phyloP scores from a whole-genome alignment of 2,797 vertebrate species.

The Todus mexicanus region DNA sequence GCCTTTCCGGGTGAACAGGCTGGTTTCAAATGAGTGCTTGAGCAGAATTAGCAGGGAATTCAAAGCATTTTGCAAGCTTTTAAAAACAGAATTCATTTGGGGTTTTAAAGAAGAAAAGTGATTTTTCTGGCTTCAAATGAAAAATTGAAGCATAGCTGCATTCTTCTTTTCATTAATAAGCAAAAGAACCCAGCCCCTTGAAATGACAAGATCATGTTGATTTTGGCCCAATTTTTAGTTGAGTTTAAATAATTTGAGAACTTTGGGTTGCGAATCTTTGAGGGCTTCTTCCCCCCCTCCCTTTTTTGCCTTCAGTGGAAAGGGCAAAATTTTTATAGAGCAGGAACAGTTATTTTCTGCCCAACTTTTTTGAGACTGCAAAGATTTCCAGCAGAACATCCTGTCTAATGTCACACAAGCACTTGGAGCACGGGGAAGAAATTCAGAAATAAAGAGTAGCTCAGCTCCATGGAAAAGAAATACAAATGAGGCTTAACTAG shows the following conservation, averaged over 20 bases:
- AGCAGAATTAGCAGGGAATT: background rate
- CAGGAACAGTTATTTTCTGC: conserved; percentile 1
- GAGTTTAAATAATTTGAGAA: background rate
- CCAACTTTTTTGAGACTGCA: background rate
- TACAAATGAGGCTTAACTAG: background rate
- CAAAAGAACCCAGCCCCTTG: background rate
- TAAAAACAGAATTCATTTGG: background rate
- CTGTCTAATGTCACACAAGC: background rate
- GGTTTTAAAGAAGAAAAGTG: background rate
- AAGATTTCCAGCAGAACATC: background rate
- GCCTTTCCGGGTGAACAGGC: background rate
- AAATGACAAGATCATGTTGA: background rate
- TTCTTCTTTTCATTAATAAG: background rate
- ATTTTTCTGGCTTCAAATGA: background rate
- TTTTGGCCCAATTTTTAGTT: background rate
- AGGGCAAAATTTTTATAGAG: conserved; percentile 9
- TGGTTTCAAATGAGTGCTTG: background rate
- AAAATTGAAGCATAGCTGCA: background rate
- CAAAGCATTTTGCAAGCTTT: background rate
- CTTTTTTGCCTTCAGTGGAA: background rate
- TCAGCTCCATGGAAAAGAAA: background rate
- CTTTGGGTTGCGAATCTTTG: background rate
- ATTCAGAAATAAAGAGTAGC: background rate
- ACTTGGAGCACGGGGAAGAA: background rate
- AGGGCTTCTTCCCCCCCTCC: background rate